Evolutionary conservation across 2,797 vertebrate species (phyloP).

Genomic region (Clarias pachynema): DNA sequence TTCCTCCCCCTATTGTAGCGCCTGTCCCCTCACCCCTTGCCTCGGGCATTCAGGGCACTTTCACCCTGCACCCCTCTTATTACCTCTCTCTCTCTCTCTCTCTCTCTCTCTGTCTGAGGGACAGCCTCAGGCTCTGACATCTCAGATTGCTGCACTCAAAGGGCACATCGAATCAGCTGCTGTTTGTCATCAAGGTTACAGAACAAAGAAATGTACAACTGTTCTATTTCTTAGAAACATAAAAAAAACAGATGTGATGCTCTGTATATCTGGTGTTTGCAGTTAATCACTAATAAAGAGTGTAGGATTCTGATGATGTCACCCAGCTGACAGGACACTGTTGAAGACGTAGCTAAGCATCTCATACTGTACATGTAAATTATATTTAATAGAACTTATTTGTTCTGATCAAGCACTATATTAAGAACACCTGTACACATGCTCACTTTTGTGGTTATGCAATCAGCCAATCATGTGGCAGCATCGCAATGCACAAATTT

Average conservation of each 20-base stretch:
- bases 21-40: slow-evolving; percentile 42
- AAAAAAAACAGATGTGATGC: not conserved
- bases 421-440: not conserved
- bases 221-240: slow-evolving; percentile 34
- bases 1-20: slow-evolving; percentile 28
- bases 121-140: slow-evolving; percentile 52
- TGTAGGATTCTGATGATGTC: not conserved
- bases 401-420: not conserved
- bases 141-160: slow-evolving; percentile 54
- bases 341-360: not conserved
- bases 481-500: not conserved
- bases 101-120: slow-evolving; percentile 38
- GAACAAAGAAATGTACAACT: slow-evolving; percentile 52
- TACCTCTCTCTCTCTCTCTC: slow-evolving; percentile 32
- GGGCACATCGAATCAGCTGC: slow-evolving; percentile 53
- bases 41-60: slow-evolving; percentile 46
- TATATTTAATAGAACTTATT: not conserved
- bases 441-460: not conserved
- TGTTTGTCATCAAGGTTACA: slow-evolving; percentile 54
- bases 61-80: slow-evolving; percentile 36
- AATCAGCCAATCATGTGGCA: not conserved
- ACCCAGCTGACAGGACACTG: not conserved
- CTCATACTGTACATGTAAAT: not conserved
- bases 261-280: not conserved
- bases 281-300: not conserved